Conservation (phyloP, 2,888 invertebrate genomes). For the Tiliacea citrago region DNA sequence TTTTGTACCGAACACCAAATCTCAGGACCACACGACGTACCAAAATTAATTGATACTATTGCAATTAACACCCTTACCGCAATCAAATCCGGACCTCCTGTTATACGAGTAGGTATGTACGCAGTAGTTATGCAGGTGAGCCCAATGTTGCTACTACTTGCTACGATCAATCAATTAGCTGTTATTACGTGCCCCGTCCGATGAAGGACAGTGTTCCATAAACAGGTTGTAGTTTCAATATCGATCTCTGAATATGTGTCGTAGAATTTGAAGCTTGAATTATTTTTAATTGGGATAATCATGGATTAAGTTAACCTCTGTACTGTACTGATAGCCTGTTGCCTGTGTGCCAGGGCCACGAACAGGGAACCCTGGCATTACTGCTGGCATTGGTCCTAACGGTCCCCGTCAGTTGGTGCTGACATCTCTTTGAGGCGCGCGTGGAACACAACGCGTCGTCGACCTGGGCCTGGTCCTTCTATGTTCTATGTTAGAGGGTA, state of each 20-base stretch:
- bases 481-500: no score
- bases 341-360: no score
- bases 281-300: neutral
- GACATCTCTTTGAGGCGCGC: no score
- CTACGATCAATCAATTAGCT: conserved; percentile 44
- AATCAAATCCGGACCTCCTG: conserved; percentile 18
- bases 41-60: neutral
- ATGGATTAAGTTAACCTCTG: neutral
- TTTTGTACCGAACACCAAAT: neutral
- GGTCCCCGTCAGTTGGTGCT: no score
- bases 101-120: conserved; percentile 1
- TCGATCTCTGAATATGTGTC: conserved; percentile 11
- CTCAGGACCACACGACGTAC: neutral
- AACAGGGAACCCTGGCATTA: no score
- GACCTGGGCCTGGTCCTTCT: no score
- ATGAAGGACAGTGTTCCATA: conserved; percentile 25
- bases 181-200: conserved; percentile 12
- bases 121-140: conserved; percentile 43
- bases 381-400: no score
- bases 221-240: conserved; percentile 21
- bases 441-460: no score
- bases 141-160: conserved; percentile 34
- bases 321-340: neutral
- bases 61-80: conserved; percentile 28
- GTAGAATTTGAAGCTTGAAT: conserved; percentile 2